Conservation (phyloP, 2,888 invertebrate genomes). For the Drosophila anomelani region DNA sequence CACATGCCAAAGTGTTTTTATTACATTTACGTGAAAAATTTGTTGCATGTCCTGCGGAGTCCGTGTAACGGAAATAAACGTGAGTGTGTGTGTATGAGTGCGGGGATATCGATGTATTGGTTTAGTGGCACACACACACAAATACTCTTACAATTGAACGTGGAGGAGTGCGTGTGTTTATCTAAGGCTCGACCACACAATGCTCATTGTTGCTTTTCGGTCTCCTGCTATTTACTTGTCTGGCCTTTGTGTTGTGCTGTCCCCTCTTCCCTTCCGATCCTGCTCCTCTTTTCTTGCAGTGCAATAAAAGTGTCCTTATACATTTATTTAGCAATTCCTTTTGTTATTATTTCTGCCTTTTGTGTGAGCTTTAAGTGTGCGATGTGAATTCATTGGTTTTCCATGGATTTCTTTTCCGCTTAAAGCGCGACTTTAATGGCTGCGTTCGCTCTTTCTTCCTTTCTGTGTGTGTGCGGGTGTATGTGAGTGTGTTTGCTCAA, state of each 20-base stretch:
- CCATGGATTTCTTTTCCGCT: slow-evolving; percentile 20
- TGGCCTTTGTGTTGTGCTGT: slow-evolving; percentile 51
- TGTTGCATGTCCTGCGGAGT: slow-evolving; percentile 76
- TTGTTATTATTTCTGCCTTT: slow-evolving; percentile 73
- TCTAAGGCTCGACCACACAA: slow-evolving; percentile 55
- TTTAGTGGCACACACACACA: slow-evolving; percentile 54
- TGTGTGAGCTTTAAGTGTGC: slow-evolving; percentile 65
- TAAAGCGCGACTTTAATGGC: slow-evolving; percentile 70
- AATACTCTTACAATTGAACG: slow-evolving; percentile 64
- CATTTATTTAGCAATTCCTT: slow-evolving; percentile 81
- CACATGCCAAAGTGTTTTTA: slow-evolving; percentile 77
- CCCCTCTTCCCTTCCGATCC: slow-evolving; percentile 11
- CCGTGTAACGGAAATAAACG: slow-evolving; percentile 64
- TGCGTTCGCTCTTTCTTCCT: neutral
- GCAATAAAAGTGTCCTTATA: slow-evolving; percentile 81
- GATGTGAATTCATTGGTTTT: slow-evolving; percentile 60
- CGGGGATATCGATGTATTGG: slow-evolving; percentile 64
- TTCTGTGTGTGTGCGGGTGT: slow-evolving; percentile 8
- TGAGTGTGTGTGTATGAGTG: slow-evolving; percentile 3
- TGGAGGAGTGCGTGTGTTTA: slow-evolving; percentile 45
- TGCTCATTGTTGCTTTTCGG: slow-evolving; percentile 66
- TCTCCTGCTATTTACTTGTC: slow-evolving; percentile 69
- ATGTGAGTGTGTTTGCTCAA: slow-evolving; percentile 64
- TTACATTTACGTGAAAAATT: slow-evolving; percentile 83
- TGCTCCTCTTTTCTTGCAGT: slow-evolving; percentile 51